phyloP scores from a whole-genome alignment of 2,888 invertebrate genomes.

The Heliconius aoede region DNA sequence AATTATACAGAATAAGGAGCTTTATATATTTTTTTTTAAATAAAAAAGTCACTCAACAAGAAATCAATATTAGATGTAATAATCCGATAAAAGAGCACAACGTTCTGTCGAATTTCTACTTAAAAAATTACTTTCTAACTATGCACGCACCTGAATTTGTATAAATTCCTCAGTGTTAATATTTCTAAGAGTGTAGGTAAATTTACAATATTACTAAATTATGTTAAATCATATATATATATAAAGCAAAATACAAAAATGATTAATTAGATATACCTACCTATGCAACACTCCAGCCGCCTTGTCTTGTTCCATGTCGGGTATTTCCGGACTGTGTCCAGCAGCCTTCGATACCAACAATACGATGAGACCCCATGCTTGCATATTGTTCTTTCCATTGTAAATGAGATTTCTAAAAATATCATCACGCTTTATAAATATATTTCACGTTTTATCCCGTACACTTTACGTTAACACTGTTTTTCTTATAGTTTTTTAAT shows the following conservation, averaged over 20 bases:
- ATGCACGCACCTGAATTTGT: too few relatives aligned
- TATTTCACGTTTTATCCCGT: neutral
- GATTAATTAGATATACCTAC: constrained; percentile 58
- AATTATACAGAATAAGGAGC: neutral
- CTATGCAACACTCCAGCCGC: constrained; percentile 93
- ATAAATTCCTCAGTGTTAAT: too few relatives aligned
- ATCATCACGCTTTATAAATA: neutral
- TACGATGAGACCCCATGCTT: constrained; percentile 96
- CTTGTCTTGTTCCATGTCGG: constrained; percentile 93
- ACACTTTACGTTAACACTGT: too few relatives aligned
- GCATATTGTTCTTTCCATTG: constrained; percentile 96
- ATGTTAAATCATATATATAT: too few relatives aligned
- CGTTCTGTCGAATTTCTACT: neutral
- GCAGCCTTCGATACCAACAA: constrained; percentile 96
- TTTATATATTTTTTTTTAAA: neutral
- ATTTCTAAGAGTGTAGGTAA: too few relatives aligned
- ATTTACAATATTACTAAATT: too few relatives aligned
- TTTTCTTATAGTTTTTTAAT: too few relatives aligned
- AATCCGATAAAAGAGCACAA: neutral
- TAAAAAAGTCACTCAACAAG: neutral
- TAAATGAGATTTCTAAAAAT: constrained; percentile 90
- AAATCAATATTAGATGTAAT: neutral
- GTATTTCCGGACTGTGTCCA: constrained; percentile 90
- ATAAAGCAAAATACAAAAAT: too few relatives aligned
- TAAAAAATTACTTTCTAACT: neutral